Evolutionary conservation across 2,797 vertebrate genomes (phyloP).

Genomic region (Mus minutoides): DNA sequence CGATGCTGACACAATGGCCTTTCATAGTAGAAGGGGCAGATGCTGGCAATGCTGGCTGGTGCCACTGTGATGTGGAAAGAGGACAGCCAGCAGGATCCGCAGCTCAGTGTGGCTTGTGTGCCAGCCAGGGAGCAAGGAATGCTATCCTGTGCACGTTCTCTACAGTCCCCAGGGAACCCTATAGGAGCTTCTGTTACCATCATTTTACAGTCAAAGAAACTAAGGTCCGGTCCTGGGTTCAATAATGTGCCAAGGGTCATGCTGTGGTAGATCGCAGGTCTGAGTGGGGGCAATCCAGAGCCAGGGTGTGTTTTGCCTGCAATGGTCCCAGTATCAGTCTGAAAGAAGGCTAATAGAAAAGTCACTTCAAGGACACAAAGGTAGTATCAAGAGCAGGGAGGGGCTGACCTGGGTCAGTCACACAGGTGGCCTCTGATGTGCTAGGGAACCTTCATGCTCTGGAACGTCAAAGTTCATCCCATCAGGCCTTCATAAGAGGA

Average conservation of each 20-base stretch:
- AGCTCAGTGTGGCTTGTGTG: fast-evolving
- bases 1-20: not conserved
- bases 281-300: not conserved
- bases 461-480: not conserved
- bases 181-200: not conserved
- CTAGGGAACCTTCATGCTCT: not conserved
- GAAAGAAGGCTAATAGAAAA: slow-evolving; percentile 2
- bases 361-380: not conserved
- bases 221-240: not conserved
- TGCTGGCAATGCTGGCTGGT: not conserved
- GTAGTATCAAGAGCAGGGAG: not conserved
- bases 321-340: not conserved
- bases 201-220: not conserved
- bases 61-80: not conserved
- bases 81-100: fast-evolving
- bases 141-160: not conserved
- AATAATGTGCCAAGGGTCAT: not conserved
- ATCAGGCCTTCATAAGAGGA: not conserved
- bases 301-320: not conserved
- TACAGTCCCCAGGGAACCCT: not conserved
- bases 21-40: not conserved
- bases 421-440: not conserved
- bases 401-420: not conserved
- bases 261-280: not conserved
- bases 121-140: not conserved